Percentiles rank a stretch among this genome's conserved stretches.
Evolutionary conservation across 2,113 vertebrate species (phyloP).

Genomic region (Acinonyx jubatus): DNA sequence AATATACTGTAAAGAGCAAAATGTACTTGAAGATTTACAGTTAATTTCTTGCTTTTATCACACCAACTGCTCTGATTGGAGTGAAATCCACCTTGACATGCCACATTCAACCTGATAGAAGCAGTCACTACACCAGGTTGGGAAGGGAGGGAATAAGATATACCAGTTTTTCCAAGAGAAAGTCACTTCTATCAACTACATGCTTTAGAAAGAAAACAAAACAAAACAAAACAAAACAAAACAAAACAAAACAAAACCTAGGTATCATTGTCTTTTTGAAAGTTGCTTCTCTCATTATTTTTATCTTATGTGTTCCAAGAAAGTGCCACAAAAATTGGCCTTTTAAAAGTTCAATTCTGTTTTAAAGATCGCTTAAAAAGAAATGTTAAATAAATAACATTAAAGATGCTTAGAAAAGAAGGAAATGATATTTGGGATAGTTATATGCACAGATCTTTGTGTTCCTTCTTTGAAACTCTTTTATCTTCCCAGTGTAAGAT

Average conservation of each 20-base stretch:
- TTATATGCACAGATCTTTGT: background rate
- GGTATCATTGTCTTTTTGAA: background rate
- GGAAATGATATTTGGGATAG: background rate
- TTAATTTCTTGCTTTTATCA: background rate
- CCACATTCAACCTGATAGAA: background rate
- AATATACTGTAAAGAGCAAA: background rate
- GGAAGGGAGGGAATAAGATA: background rate
- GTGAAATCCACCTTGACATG: background rate
- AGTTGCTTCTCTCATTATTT: background rate
- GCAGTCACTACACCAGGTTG: background rate
- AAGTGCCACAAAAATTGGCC: background rate
- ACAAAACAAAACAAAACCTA: background rate
- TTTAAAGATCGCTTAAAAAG: background rate
- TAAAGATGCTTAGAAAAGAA: background rate
- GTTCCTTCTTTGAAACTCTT: background rate
- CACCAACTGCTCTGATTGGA: background rate
- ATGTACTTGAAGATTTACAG: background rate
- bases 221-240: background rate
- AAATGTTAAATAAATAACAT: background rate
- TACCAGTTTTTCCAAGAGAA: background rate
- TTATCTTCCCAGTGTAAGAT: background rate
- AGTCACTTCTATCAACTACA: background rate
- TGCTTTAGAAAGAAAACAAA: background rate
- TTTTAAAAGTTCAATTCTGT: background rate
- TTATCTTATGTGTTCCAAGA: background rate